A percentile compares a stretch with the other conserved stretches of the same genome.
phyloP scores from a whole-genome alignment of 2,797 vertebrate species.

The Coreius guichenoti region DNA sequence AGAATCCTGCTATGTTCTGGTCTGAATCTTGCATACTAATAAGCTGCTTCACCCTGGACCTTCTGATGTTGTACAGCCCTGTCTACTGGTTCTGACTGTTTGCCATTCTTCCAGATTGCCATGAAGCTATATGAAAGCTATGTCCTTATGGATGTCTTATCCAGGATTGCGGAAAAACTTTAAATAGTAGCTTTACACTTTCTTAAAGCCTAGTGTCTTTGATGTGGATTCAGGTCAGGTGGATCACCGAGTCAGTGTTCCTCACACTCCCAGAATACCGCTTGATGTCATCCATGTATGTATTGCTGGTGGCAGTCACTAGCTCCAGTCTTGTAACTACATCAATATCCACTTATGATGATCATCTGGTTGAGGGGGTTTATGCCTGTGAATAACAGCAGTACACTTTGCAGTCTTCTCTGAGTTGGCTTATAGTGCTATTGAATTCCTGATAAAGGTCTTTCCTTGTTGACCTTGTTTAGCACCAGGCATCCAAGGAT shows the following conservation, averaged over 20 bases:
- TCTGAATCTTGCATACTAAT: background rate
- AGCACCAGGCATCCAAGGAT: background rate
- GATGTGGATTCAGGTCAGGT: background rate
- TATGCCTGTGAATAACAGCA: background rate
- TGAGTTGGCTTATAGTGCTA: background rate
- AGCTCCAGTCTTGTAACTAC: background rate
- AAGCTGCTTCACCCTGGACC: background rate
- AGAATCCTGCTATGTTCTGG: constrained; percentile 1
- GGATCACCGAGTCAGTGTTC: background rate
- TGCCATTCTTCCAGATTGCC: background rate
- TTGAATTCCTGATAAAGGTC: background rate
- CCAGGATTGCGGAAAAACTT: background rate
- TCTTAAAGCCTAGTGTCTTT: background rate
- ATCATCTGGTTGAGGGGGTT: background rate
- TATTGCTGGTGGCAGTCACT: background rate
- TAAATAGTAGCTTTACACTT: background rate
- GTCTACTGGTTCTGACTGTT: background rate
- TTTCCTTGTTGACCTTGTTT: constrained; percentile 1
- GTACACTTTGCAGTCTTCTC: background rate
- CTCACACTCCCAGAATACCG: background rate
- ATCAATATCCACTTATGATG: background rate
- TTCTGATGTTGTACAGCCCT: background rate
- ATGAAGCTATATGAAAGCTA: background rate
- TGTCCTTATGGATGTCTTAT: background rate
- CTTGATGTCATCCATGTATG: background rate